Base-by-base conservation (phyloP, 2,888 invertebrate species). In the Strigamia transsilvanica region DNA sequence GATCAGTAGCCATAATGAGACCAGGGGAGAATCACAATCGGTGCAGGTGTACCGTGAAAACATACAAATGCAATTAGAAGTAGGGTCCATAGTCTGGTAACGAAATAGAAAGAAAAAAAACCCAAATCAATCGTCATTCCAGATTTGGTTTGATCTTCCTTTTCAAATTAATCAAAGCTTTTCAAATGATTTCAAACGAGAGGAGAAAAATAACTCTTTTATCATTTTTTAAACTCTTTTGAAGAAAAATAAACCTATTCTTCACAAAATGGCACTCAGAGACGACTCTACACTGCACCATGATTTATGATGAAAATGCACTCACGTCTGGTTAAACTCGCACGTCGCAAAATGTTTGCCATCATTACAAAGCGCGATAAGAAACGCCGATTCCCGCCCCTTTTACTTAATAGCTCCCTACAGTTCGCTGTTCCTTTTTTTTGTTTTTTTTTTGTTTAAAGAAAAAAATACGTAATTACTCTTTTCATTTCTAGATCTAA, bases 281-380 rank as follows among this genome's bases (percentile, higher is more conserved):
- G 73, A 73, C 2, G 73, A 73, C 73, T 73, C 23, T 23, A 9
- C 66, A 66, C 27, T 73, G 73, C 23, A 23, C 66, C 27, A 73
- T 73, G 73, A 73, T 73, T 73, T 73, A 73, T 32, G 73, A 15
- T 27, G 27, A 32, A 73, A 73, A 73, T 73, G 73, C 32, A 73
- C 73, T 56, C 73, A 32, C 27, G 73, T 73, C 32, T 73, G 73
- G 73, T 73, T 73, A 13, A 73, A 73, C 73, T 73, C 73, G 32
- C 73, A 32, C 73, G 73, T 23, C 73, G 73, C 73, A 73, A 73
- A 73, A 73, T 73, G 73, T 73, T 73, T 73, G 73, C 73, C 73
- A 32, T 73, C 73, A 73, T 73, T 73, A 73, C 32, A 73, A 73
- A 73, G n/a, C 32, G 73, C 73, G 73, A 73, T 73, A 73, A 73